Conservation (phyloP, 1,140 invertebrate species). For the Sarcophaga bullata region DNA sequence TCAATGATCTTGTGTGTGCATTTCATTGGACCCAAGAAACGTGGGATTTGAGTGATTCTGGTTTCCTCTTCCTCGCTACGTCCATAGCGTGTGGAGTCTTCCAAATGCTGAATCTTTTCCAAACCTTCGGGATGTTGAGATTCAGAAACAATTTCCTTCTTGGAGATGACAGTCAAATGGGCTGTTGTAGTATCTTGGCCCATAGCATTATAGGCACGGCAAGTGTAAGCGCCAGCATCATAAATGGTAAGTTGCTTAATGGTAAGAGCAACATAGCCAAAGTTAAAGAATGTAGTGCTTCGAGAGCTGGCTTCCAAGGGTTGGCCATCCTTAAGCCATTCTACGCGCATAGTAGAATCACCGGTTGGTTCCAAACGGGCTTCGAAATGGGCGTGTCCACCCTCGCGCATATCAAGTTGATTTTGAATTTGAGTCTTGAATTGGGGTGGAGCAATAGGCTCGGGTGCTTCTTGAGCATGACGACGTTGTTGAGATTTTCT, state of each 20-base stretch:
- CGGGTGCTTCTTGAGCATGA: slow-evolving; percentile 79
- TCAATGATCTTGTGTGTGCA: slow-evolving; percentile 95
- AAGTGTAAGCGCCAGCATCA: slow-evolving; percentile 93
- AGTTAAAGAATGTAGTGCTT: slow-evolving; percentile 95
- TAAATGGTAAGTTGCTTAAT: slow-evolving; percentile 91
- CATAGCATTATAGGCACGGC: slow-evolving; percentile 85
- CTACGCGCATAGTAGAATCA: slow-evolving; percentile 89
- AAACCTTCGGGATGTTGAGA: slow-evolving; percentile 87
- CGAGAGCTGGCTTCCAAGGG: slow-evolving; percentile 91
- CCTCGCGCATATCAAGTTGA: slow-evolving; percentile 88
- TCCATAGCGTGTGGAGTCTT: slow-evolving; percentile 80
- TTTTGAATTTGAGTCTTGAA: slow-evolving; percentile 94
- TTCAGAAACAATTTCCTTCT: slow-evolving; percentile 86
- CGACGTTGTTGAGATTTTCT: slow-evolving; percentile 81
- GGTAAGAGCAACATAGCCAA: slow-evolving; percentile 95
- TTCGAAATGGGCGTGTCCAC: slow-evolving; percentile 95
- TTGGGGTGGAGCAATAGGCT: slow-evolving; percentile 82
- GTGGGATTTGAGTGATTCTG: slow-evolving; percentile 79
- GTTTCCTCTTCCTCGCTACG: slow-evolving; percentile 77
- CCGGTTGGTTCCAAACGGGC: slow-evolving; percentile 92
- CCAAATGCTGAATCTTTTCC: slow-evolving; percentile 88
- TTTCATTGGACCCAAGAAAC: slow-evolving; percentile 87
- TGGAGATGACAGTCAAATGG: slow-evolving; percentile 85
- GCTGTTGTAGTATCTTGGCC: slow-evolving; percentile 91
- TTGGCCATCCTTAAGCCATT: slow-evolving; percentile 95